A percentile compares a stretch with the other conserved stretches of the same genome.
phyloP scores from a whole-genome alignment of 2,113 vertebrate species.

The Patagioenas fasciata region DNA sequence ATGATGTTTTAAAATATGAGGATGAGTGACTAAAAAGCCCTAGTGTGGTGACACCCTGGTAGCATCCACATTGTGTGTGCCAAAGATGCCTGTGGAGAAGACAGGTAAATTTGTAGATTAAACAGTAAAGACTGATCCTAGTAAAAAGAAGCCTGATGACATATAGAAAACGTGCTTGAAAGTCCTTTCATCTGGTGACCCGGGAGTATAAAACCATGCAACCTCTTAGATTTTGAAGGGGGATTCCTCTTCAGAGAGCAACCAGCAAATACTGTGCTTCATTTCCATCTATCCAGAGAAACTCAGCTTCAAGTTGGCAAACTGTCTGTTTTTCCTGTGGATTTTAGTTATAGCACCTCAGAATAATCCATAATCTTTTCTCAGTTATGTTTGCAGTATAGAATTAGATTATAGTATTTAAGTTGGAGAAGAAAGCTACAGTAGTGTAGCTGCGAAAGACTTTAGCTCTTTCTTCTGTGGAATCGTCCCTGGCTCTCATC shows the following conservation, averaged over 20 bases:
- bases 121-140: neutral
- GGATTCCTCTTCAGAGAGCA: neutral
- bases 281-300: neutral
- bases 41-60: neutral
- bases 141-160: neutral
- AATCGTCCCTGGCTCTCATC: neutral
- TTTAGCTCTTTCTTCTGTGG: neutral
- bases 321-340: neutral
- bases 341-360: neutral
- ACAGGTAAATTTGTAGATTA: neutral
- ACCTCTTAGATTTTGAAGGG: neutral
- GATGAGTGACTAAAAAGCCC: neutral
- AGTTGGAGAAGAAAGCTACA: neutral
- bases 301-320: neutral
- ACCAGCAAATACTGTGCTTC: neutral
- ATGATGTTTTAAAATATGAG: neutral
- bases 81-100: neutral
- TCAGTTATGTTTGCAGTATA: neutral
- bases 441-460: neutral
- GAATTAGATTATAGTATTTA: neutral
- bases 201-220: neutral
- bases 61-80: neutral
- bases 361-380: neutral
- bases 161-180: rapidly evolving
- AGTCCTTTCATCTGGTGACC: neutral